These are phyloP conservation scores for Psilanteris sp. DNA, from an alignment of 1,140 invertebrate genomes.

Conservation along the genomic window DNA sequence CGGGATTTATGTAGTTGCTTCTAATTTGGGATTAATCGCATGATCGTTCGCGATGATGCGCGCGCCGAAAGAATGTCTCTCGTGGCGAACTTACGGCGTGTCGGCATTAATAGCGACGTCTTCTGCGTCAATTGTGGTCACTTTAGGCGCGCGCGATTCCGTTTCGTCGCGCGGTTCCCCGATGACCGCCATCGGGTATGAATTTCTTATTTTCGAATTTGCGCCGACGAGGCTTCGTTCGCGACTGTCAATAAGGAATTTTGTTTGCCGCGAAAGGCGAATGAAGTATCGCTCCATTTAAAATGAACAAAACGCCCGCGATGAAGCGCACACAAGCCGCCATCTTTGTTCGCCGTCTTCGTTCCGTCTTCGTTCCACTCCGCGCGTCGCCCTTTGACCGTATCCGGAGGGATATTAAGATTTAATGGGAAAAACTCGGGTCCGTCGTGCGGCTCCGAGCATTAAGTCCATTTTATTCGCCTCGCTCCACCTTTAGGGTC, in stretches of 20 bases:
- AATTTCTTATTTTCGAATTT: conserved; percentile 6
- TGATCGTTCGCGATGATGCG: conserved; percentile 65
- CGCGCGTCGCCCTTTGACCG: conserved; percentile 33
- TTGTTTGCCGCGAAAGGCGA: conserved; percentile 12
- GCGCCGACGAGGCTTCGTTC: conserved; percentile 2
- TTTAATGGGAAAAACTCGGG: conserved; percentile 64
- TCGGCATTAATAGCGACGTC: conserved; percentile 41
- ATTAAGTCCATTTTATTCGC: conserved; percentile 64
- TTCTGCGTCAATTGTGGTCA: conserved; percentile 53
- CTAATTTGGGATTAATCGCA: conserved; percentile 69
- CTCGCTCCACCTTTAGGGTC: conserved; percentile 23
- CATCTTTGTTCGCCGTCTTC: conserved; percentile 35
- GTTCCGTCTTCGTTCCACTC: conserved; percentile 21
- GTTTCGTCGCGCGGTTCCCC: no score
- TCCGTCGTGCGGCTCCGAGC: conserved; percentile 47
- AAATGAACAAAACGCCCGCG: conserved; percentile 39
- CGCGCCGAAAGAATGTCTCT: conserved; percentile 58
- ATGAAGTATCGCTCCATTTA: conserved; percentile 33
- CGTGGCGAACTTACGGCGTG: conserved; percentile 52
- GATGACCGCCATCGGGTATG: not conserved
- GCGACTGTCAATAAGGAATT: conserved; percentile 33
- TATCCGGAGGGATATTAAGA: conserved; percentile 53
- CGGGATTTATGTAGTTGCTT: conserved; percentile 67
- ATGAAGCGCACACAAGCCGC: conserved; percentile 43
- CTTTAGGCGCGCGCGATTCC: conserved; percentile 33